Evolutionary conservation across 2,113 vertebrate genomes (phyloP).

Genomic region (Copsychus sechellarum): DNA sequence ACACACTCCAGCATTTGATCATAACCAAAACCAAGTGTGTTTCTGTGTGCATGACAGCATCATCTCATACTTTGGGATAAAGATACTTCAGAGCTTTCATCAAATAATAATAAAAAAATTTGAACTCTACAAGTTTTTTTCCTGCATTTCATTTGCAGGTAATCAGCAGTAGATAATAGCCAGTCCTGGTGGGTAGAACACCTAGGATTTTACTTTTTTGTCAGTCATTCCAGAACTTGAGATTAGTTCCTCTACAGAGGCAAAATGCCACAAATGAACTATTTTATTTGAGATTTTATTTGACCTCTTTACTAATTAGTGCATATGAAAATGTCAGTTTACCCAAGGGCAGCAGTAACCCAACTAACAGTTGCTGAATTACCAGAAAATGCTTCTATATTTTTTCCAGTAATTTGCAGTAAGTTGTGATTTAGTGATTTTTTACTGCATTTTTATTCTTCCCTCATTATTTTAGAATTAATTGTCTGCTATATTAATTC

Average conservation of each 20-base stretch:
- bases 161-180: background rate
- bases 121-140: background rate
- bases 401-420: background rate
- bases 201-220: background rate
- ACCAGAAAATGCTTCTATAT: background rate
- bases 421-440: background rate
- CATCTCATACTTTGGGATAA: background rate
- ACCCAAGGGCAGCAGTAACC: slow-evolving; percentile 48
- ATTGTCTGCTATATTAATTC: background rate
- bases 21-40: background rate
- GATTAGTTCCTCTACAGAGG: background rate
- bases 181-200: background rate
- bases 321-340: slow-evolving; percentile 60
- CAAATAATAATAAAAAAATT: background rate
- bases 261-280: background rate
- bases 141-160: background rate
- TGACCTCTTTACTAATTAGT: slow-evolving; percentile 71
- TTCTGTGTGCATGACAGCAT: fast-evolving
- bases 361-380: slow-evolving; percentile 35
- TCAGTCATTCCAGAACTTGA: background rate
- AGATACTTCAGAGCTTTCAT: background rate
- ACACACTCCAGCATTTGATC: background rate
- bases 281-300: slow-evolving; percentile 46
- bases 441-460: background rate
- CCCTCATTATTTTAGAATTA: background rate